Evolutionary conservation across 2,113 vertebrate genomes (phyloP).

Genomic region (Gasterosteus nipponicus): DNA sequence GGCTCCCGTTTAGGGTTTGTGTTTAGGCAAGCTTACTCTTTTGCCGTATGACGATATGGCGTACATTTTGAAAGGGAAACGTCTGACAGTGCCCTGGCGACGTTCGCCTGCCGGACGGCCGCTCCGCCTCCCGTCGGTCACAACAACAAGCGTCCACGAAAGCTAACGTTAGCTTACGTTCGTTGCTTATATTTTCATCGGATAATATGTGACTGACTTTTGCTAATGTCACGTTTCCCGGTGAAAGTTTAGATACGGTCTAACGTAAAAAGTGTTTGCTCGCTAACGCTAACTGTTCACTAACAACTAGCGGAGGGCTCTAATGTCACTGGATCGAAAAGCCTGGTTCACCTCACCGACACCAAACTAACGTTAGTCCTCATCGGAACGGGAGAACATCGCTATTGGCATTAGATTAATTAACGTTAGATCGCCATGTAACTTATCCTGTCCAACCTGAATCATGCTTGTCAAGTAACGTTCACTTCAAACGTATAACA

Average conservation of each 20-base stretch:
- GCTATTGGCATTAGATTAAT: background rate
- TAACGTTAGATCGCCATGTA: background rate
- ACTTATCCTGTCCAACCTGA: background rate
- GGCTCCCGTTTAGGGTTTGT: background rate
- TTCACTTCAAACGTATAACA: background rate
- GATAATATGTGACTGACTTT: background rate
- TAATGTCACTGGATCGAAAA: slow-evolving; percentile 47
- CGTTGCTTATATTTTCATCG: background rate
- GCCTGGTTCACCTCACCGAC: too few species aligned
- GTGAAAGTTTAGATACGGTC: slow-evolving; percentile 23
- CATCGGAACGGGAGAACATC: background rate
- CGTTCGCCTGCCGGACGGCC: slow-evolving; percentile 55
- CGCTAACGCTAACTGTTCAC: slow-evolving; percentile 13
- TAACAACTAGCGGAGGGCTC: slow-evolving; percentile 25
- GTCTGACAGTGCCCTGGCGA: slow-evolving; percentile 58
- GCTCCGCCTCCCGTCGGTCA: slow-evolving; percentile 75
- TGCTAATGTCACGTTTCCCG: background rate
- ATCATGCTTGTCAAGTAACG: background rate
- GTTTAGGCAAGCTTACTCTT: slow-evolving; percentile 16
- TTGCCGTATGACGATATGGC: slow-evolving; percentile 68
- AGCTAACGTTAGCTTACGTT: slow-evolving; percentile 38
- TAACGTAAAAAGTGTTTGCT: slow-evolving; percentile 18
- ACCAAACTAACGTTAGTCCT: too few species aligned
- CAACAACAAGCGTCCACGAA: slow-evolving; percentile 61
- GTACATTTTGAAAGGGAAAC: slow-evolving; percentile 70